phyloP scores from a whole-genome alignment of 1,140 invertebrate species.

The Macrobrachium nipponense region DNA sequence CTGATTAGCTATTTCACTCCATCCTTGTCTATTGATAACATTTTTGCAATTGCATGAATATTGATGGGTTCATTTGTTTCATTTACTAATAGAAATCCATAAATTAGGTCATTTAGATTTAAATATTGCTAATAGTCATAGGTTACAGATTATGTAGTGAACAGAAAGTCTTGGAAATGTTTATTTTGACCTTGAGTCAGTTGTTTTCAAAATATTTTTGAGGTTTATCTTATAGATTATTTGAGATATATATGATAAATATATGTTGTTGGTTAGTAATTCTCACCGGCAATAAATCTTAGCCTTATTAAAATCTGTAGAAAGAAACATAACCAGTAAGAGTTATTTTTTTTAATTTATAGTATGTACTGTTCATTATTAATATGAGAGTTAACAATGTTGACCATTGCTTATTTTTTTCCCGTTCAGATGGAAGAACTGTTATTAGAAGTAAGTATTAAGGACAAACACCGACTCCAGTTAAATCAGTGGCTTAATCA shows the following conservation, averaged over 20 bases:
- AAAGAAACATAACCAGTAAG: not conserved
- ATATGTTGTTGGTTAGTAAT: not conserved
- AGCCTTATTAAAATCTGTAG: too few species aligned
- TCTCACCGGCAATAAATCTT: too few species aligned
- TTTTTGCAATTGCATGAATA: too few species aligned
- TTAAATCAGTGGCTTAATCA: constrained; percentile 31
- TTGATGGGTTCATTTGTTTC: too few species aligned
- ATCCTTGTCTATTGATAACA: too few species aligned
- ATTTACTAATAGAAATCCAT: too few species aligned
- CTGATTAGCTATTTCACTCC: too few species aligned
- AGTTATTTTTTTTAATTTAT: not conserved
- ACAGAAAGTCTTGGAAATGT: too few species aligned
- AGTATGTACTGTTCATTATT: not conserved
- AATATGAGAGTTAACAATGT: not conserved
- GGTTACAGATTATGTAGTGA: too few species aligned
- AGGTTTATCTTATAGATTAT: not conserved
- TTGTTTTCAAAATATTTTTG: not conserved
- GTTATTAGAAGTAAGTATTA: constrained; percentile 40
- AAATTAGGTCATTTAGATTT: too few species aligned
- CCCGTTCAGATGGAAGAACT: constrained; percentile 42
- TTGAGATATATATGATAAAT: not conserved
- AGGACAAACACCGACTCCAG: constrained; percentile 35
- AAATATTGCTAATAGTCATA: too few species aligned
- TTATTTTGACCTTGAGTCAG: too few species aligned
- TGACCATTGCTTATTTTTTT: not conserved